Percentiles rank a stretch among this genome's conserved stretches.
Evolutionary conservation across 2,888 invertebrate genomes (phyloP).

Genomic region (Conistra vaccinii): DNA sequence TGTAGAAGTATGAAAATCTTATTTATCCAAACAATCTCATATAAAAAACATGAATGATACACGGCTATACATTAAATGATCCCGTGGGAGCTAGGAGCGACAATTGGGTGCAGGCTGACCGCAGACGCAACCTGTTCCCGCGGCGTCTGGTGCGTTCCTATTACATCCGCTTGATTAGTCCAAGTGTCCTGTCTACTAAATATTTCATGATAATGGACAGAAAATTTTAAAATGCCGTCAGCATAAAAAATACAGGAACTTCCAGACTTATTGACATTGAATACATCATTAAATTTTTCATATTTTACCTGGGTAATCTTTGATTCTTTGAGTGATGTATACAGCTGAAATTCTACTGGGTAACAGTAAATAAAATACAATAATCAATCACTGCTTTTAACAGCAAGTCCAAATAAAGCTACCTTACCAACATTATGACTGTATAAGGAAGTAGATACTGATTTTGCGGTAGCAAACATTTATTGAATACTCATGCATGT

Average conservation of each 20-base stretch:
- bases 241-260: background rate
- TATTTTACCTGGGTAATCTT: background rate
- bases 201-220: background rate
- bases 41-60: slow-evolving; percentile 13
- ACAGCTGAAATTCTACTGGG: background rate
- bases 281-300: background rate
- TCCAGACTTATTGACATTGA: background rate
- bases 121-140: slow-evolving; percentile 54
- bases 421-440: background rate
- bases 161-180: slow-evolving; percentile 11
- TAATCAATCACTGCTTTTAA: background rate
- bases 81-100: slow-evolving; percentile 61
- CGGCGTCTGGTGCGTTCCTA: slow-evolving; percentile 16
- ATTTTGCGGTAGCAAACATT: background rate
- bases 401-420: background rate
- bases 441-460: background rate
- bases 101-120: slow-evolving; percentile 50
- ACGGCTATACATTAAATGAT: slow-evolving; percentile 6
- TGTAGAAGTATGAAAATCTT: background rate
- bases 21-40: background rate
- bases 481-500: background rate
- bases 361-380: background rate
- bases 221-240: background rate
- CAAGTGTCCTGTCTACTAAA: background rate
- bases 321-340: no score